Base-by-base conservation (phyloP, 2,797 vertebrate genomes). In the Acrossocheilus fasciatus region DNA sequence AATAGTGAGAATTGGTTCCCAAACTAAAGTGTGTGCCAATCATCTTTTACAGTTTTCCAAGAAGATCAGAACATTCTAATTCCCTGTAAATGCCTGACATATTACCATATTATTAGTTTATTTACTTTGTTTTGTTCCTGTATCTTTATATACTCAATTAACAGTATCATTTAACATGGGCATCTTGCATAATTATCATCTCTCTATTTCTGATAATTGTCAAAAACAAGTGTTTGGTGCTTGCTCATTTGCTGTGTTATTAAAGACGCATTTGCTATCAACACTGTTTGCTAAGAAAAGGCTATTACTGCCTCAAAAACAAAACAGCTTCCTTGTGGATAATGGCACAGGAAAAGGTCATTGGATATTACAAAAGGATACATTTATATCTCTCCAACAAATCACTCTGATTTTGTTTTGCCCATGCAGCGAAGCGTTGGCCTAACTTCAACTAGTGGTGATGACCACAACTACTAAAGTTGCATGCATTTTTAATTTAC, bases 261-360 rank as follows among this genome's bases (percentile, higher is more conserved):
- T 50, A 81, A 85, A 81, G 39, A 39, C 11, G 1, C 17, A 79
- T 79, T 72, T 70, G 26, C 30, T 50, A 66, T 26, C 39, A 41
- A 43, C 6, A 74, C 45, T 66, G 43, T 84, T 87, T 52, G 62
- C 52, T 57, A 41, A 41, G 39, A 52, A 36, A 81, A 52, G 8
- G 20, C 43, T 73, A 72, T 81, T 87, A 81, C 77, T 70, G 43
- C 57, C 43, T 64, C 4, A 59, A 52, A 68, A 84, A 54, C 39
- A 64, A 85, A 75, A 84, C 41, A 70, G 82, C 86, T 82, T 87
- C 36, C 78, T 83, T 72, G 76, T 26, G 8, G 36, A 75, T 84
- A 89, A 88, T 83, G 52, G 75, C 39, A 43, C 8, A 66, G 76
- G 23, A 14, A 83, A 82, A 89, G 85, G 87, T 88, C 85, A 78